Evolutionary conservation across 1,140 invertebrate species (phyloP).

Genomic region (Drosophila miranda): DNA sequence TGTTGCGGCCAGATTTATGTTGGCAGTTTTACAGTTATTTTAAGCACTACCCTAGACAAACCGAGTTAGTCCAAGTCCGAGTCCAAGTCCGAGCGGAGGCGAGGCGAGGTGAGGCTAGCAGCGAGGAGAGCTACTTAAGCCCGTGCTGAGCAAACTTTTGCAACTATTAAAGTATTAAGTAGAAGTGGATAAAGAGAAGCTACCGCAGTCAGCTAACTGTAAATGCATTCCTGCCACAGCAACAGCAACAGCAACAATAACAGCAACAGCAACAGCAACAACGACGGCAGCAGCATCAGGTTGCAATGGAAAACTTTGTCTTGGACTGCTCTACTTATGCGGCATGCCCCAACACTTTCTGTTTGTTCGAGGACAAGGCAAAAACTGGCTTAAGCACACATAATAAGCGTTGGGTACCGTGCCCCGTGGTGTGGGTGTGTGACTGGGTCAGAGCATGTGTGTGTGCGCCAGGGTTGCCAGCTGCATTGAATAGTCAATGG

Average conservation of each 20-base stretch:
- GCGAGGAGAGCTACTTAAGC: slow-evolving; percentile 73
- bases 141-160: slow-evolving; percentile 66
- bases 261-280: slow-evolving; percentile 15
- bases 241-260: slow-evolving; percentile 26
- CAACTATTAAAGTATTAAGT: slow-evolving; percentile 82
- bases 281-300: slow-evolving; percentile 32
- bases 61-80: slow-evolving; percentile 10
- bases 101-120: background rate
- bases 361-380: slow-evolving; percentile 32
- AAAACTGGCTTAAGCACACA: slow-evolving; percentile 58
- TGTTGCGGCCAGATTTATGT: slow-evolving; percentile 81
- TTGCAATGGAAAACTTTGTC: slow-evolving; percentile 58
- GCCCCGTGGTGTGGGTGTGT: background rate
- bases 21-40: slow-evolving; percentile 80
- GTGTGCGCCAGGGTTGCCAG: slow-evolving; percentile 13
- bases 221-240: slow-evolving; percentile 50
- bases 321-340: slow-evolving; percentile 56
- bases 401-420: slow-evolving; percentile 44
- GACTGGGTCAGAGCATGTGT: background rate
- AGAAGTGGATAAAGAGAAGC: slow-evolving; percentile 61
- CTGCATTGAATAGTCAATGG: slow-evolving; percentile 1
- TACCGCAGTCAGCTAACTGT: slow-evolving; percentile 36
- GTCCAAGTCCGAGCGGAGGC: too few species aligned
- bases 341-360: slow-evolving; percentile 67
- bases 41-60: slow-evolving; percentile 53